Base-by-base conservation (phyloP, 2,797 vertebrate genomes). In the Sebastiscus tertius region DNA sequence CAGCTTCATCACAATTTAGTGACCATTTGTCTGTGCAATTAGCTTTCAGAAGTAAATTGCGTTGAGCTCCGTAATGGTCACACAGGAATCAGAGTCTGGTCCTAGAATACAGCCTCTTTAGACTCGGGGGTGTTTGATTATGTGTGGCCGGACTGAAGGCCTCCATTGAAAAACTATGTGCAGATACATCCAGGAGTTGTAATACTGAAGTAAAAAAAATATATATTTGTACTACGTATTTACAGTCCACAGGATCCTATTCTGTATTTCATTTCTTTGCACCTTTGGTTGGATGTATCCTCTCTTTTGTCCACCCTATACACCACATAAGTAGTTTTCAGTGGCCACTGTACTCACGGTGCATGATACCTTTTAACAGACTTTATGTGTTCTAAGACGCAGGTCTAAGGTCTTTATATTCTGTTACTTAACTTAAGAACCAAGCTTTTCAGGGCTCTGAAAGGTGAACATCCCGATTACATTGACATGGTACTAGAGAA, bases 41-140 rank as follows among this genome's bases (percentile, higher is more conserved):
- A 74, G n/a, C 67, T 79, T 77, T 79, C 12, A 49, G 42, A 75
- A 55, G 52, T 69, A 60, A 72, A 85, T 59, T 65, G 36, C 6
- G 2, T 81, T 73, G 69, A 31, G 31, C 66, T 34, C 1, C 0
- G 22, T 61, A 56, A 78, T 61, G 56, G 58, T 64, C 39, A 75
- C 33, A 56, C 12, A 39, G 39, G 74, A 56, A 49, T 56, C 26
- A 13, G 29, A 52, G 58, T 55, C 52, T 13, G 13, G 24, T 69
- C 12, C 8, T 27, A 29, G 4, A 76, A 67, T 27, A 31, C 8
- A 34, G 55, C 9, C 2, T 52, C 9, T 63, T 77, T 42, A 65
- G n/a, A 46, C 26, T 22, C 14, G 31, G 34, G 9, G 31, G 27
- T 31, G 56, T 79, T 60, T 78, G 54, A 64, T 58, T 67, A 26